Evolutionary conservation across 2,113 vertebrate species (phyloP), one percentile per base, ranked within the genome.

Genomic region (Addax nasomaculatus): DNA sequence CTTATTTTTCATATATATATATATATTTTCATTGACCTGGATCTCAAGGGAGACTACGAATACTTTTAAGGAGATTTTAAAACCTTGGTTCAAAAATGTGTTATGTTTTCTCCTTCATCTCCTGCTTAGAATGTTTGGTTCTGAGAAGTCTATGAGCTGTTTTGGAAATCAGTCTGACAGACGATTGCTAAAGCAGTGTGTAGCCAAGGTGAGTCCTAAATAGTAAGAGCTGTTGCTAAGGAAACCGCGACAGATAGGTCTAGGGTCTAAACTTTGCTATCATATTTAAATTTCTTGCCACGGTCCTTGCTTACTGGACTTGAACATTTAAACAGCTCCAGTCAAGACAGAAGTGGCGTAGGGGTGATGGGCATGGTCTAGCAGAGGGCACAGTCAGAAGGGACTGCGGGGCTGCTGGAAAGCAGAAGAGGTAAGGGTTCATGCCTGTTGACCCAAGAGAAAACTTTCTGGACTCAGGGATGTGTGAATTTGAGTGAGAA

Each of bases 311-410:
- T 89, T 85, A 45, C 30, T 92, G 76, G 84, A 86, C 91, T 94
- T 96, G 58, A 92, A 93, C 64, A 92, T 92, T 84, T 96, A 83
- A 98, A 85, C 53, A 93, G n/a, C 33, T 90, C 84, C 27, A 47
- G 67, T 85, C 33, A 88, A 90, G 81, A 62, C 33, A 85, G 79
- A 92, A 91, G 36, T 55, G 39, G 76, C n/a, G 8, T 19, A 1
- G 4, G 45, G 92, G 39, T 47, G 73, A 53, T 29, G 19, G 79
- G 27, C 0, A 0, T 67, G 21, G 49, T 55, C 15, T 21, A 21
- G 58, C 67, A 67, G 85, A 70, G 58, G 81, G 7, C 43, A 11
- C 8, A 64, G 73, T 16, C 17, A 11, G 27, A 58, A 45, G 57
- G 36, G 29, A 39, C 16, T 3, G 9, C 1, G 1, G 49, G 23